These are phyloP conservation scores for Ochropacha duplaris DNA, from an alignment of 2,888 invertebrate species.

Conservation along the genomic window DNA sequence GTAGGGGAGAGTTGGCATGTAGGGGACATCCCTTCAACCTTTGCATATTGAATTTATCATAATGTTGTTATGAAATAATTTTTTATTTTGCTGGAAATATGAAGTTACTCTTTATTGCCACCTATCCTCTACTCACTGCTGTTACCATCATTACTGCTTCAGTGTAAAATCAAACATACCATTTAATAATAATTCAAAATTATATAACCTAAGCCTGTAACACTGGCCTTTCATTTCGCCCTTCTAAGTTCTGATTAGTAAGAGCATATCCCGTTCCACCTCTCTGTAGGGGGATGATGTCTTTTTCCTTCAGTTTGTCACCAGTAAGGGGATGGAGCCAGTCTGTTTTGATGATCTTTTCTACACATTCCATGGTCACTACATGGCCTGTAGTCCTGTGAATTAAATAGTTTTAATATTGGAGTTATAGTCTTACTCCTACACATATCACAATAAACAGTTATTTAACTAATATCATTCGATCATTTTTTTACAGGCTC, in stretches of 20 bases:
- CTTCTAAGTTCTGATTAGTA: conserved; percentile 92
- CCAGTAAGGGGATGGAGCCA: conserved; percentile 97
- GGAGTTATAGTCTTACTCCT: no score
- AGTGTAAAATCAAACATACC: neutral
- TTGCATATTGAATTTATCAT: no score
- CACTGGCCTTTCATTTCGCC: conserved; percentile 91
- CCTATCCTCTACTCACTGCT: no score
- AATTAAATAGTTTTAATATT: conserved; percentile 9
- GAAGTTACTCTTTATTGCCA: no score
- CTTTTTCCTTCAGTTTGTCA: conserved; percentile 92
- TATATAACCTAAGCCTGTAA: conserved; percentile 86
- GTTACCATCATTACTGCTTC: no score
- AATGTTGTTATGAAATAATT: no score
- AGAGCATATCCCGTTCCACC: conserved; percentile 97
- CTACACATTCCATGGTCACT: conserved; percentile 97
- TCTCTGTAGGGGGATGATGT: conserved; percentile 95
- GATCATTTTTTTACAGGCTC: no score
- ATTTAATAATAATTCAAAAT: neutral
- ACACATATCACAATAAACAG: no score
- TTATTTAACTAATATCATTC: no score
- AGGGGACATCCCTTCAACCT: no score
- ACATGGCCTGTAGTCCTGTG: conserved; percentile 92
- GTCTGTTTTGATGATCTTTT: conserved; percentile 97
- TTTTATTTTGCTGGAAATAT: no score
- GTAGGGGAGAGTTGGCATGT: no score